A percentile compares a stretch with the other conserved stretches of the same genome.
These are phyloP conservation scores for Falcaria lacertinaria DNA, from an alignment of 2,888 invertebrate species.

Conservation along the genomic window DNA sequence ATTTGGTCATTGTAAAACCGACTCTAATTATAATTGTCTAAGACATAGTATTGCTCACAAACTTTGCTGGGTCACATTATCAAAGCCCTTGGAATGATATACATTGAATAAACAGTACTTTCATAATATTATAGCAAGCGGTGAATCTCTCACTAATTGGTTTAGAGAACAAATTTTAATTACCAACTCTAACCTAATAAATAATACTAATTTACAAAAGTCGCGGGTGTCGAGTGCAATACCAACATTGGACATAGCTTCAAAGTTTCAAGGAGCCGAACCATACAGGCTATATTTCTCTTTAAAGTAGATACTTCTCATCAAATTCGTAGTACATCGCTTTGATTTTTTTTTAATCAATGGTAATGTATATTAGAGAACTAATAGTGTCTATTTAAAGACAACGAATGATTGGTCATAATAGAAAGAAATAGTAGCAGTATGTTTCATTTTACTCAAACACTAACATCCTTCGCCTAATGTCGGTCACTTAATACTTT, in stretches of 20 bases:
- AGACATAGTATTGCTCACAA: neutral
- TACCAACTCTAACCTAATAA: conserved; percentile 66
- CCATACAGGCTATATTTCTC: too few relatives aligned
- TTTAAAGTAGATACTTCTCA: too few relatives aligned
- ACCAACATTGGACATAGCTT: neutral
- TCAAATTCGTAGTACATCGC: too few relatives aligned
- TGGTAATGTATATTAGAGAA: too few relatives aligned
- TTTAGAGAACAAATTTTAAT: conserved; percentile 16
- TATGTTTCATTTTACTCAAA: too few relatives aligned
- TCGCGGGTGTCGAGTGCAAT: conserved; percentile 20
- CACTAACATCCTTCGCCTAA: too few relatives aligned
- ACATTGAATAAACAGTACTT: conserved; percentile 9
- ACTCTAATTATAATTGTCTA: neutral
- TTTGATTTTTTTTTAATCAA: too few relatives aligned
- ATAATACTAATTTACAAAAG: conserved; percentile 73
- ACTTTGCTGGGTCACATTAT: conserved; percentile 12
- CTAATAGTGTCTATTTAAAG: too few relatives aligned
- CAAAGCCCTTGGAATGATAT: conserved; percentile 32
- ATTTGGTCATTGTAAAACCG: neutral
- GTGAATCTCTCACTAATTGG: conserved; percentile 57
- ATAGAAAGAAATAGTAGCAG: too few relatives aligned
- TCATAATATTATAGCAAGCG: conserved; percentile 46
- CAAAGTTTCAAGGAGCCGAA: too few relatives aligned
- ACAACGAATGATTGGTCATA: too few relatives aligned
- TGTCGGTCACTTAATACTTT: too few relatives aligned